Evolutionary conservation across 35 echinoderm and acorn worm genomes (phyloP), one percentile per base, ranked within the genome.

Genomic region (Lytechinus pictus): DNA sequence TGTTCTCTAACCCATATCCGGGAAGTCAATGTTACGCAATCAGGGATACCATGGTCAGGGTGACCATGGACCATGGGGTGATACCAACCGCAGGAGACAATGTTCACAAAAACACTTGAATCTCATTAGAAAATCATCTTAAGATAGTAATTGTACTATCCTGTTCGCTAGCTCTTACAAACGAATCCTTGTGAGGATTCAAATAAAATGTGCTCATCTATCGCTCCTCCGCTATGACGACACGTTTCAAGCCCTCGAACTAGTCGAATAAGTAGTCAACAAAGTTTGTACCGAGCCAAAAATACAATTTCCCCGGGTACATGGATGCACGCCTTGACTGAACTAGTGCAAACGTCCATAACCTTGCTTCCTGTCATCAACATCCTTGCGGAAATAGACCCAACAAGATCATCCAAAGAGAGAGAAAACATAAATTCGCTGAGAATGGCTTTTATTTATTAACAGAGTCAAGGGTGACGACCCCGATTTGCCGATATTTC

Each of bases 341-440:
- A 79, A n/a, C 66, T 19, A 79, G 66, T 79, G 33, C 66, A n/a
- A 24, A 79, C 66, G 21, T 24, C 66, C 66, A 79, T 19, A 79
- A 79, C 66, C 66, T 79, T 24, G 19, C 21, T 79, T 79, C 66
- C 66, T 79, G n/a, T 79, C 16, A 79, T 16, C 66, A 79, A 79
- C 61, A 71, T 71, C 61, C 61, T 14, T 16, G 24, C 66, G 66
- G 66, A 79, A 79, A 79, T 79, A 79, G 19, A n/a, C n/a, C 66
- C 66, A 4, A 8, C 66, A 79, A 79, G 66, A 79, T 44, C 33
- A 44, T 44, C 33, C 33, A 44, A 44, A 44, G 33, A 79, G 66
- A 79, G 66, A 79, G 66, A 79, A 79, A 79, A 79, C 66, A 79
- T 79, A 79, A 79, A 79, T 79, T 79, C 66, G 66, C 66, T 79